phyloP scores from a whole-genome alignment of 2,888 invertebrate species.

The Apodemia hepburni region DNA sequence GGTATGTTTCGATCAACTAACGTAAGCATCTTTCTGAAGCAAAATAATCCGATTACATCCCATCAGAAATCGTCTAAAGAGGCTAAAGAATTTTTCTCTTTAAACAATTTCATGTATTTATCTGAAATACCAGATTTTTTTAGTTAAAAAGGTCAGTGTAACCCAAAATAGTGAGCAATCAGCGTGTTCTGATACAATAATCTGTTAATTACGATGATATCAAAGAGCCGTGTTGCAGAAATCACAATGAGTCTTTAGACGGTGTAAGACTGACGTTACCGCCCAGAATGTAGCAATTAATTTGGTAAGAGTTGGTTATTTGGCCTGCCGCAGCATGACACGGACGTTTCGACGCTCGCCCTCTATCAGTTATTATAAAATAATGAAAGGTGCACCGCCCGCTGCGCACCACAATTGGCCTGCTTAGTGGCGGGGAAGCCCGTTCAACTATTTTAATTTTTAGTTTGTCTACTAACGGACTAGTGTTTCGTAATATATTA shows the following conservation, averaged over 20 bases:
- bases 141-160: neutral
- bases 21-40: too few species aligned
- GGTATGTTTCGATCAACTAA: too few species aligned
- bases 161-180: conserved; percentile 25
- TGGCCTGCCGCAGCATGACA: conserved; percentile 67
- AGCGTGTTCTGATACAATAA: conserved; percentile 34
- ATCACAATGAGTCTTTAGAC: conserved; percentile 45
- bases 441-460: conserved; percentile 79
- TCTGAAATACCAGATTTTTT: too few species aligned
- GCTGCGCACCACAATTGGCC: conserved; percentile 76
- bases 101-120: too few species aligned
- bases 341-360: conserved; percentile 55
- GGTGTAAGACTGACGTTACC: conserved; percentile 55
- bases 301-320: conserved; percentile 66
- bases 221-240: conserved; percentile 36
- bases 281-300: conserved; percentile 73
- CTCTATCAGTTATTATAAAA: conserved; percentile 76
- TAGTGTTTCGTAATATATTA: conserved; percentile 52
- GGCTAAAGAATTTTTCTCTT: too few species aligned
- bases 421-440: conserved; percentile 68
- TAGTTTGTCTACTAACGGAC: conserved; percentile 77
- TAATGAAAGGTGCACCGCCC: conserved; percentile 76
- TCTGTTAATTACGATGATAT: conserved; percentile 42
- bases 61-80: too few species aligned
- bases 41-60: too few species aligned